phyloP scores from a whole-genome alignment of 1,140 invertebrate species.

The Gonioctena quinquepunctata region DNA sequence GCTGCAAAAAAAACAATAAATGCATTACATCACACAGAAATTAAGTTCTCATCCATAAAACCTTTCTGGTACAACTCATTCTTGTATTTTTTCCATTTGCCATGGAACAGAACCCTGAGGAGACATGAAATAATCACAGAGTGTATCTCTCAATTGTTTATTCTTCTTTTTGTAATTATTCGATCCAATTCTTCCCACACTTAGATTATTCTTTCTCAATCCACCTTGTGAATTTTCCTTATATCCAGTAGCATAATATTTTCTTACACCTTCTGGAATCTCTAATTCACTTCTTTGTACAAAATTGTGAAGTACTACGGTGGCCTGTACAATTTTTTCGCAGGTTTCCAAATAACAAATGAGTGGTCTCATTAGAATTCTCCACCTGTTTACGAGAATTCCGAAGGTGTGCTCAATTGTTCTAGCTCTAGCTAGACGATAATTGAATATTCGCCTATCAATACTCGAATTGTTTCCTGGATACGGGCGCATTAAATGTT shows the following conservation, averaged over 20 bases:
- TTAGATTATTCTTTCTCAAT: neutral
- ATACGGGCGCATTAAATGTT: constrained; percentile 15
- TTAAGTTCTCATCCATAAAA: neutral
- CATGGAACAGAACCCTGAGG: neutral
- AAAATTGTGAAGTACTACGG: too few relatives aligned
- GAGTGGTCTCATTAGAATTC: neutral
- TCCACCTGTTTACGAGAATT: too few relatives aligned
- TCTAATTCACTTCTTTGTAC: too few relatives aligned
- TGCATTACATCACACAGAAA: too few relatives aligned
- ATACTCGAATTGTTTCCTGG: neutral
- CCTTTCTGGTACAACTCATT: neutral
- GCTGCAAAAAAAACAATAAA: too few relatives aligned
- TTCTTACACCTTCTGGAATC: neutral
- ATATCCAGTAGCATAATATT: neutral
- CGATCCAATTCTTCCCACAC: neutral
- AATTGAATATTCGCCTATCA: neutral
- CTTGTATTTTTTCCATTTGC: neutral
- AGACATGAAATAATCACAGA: neutral
- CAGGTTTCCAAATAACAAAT: neutral
- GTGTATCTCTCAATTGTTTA: neutral
- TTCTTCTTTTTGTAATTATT: neutral
- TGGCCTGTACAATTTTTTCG: neutral
- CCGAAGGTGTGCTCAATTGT: constrained; percentile 21
- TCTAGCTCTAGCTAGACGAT: neutral
- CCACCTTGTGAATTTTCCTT: too few relatives aligned